Evolutionary conservation across 2,888 invertebrate genomes (phyloP).

Genomic region (Gastracanthus pulcherrimus): DNA sequence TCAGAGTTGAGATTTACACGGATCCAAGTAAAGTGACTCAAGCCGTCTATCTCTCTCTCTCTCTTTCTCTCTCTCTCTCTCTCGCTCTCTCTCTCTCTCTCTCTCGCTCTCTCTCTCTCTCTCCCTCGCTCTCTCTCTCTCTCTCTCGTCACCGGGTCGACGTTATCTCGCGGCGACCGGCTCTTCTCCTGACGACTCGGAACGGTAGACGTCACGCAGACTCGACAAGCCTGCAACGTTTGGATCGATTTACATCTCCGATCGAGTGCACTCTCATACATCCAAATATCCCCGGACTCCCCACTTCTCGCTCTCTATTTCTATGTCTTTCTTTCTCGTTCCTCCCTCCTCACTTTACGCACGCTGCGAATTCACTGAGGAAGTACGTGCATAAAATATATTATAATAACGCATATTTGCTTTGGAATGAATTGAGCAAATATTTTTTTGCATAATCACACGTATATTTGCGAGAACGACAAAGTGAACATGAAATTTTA

Average conservation of each 20-base stretch:
- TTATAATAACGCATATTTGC: not conserved
- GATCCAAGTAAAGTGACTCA: slow-evolving; percentile 7
- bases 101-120: not conserved
- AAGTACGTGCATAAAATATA: slow-evolving; percentile 11
- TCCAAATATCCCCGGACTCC: not conserved
- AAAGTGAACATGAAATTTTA: not conserved
- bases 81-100: not conserved
- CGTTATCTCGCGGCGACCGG: not conserved
- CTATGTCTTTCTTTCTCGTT: not conserved
- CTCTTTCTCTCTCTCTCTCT: not conserved
- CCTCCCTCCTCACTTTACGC: not conserved
- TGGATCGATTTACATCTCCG: slow-evolving; percentile 33
- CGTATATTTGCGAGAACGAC: not conserved
- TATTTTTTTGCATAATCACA: not conserved
- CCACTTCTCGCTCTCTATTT: not conserved
- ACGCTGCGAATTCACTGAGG: not conserved
- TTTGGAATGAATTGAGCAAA: not conserved
- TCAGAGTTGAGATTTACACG: slow-evolving; percentile 26
- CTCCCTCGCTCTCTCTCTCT: not conserved
- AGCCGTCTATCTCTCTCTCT: not conserved
- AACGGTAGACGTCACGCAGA: not conserved
- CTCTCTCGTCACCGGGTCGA: not conserved
- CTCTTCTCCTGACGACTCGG: slow-evolving; percentile 9
- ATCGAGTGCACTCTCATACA: slow-evolving; percentile 9
- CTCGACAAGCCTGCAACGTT: slow-evolving; percentile 9